Evolutionary conservation across 2,113 vertebrate genomes (phyloP), one percentile per base, ranked within the genome.

Genomic region (Talpa occidentalis): DNA sequence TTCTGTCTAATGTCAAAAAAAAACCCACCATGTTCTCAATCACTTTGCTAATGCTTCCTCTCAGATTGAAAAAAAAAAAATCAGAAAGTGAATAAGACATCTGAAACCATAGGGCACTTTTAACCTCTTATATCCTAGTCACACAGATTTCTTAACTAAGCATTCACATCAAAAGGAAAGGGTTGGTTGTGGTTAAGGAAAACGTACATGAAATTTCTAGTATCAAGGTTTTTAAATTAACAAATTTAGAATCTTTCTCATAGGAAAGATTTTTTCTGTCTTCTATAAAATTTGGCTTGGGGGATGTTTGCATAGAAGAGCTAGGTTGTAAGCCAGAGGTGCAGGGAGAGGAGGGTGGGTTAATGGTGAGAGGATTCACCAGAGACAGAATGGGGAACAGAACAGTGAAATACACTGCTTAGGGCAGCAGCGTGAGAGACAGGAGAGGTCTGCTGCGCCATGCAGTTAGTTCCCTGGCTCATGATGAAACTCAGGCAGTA

Each of bases 201-300:
- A 88, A 84, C 52, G 24, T 10, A 84, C 40, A 62, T 90, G 32
- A 66, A 79, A 67, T 19, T 84, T 59, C 17, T 92, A 67, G 85
- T 35, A 79, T 69, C 35, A 77, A 94, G 44, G n/a, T 28, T 73
- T 93, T 91, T 74, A 49, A 88, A 93, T 69, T 90, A 35, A 77
- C 11, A 78, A 59, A 59, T 49, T 69, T 60, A 52, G n/a, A 60
- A 60, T 70, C 28, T 76, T 76, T 88, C 26, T 81, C 30, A 60
- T 44, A 17, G 28, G n/a, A 86, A 88, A 85, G 21, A 35, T 70
- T 17, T 30, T 73, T 24, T 66, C 37, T 93, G 26, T 9, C 6
- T 81, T 62, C 30, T 52, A 42, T 54, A 47, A 42, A 56, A 14
- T 72, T 88, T 52, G 47, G 8, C n/a, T n/a, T n/a, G n/a, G n/a